Conservation (phyloP, 1,140 invertebrate genomes). For the Anastatus disparis region DNA sequence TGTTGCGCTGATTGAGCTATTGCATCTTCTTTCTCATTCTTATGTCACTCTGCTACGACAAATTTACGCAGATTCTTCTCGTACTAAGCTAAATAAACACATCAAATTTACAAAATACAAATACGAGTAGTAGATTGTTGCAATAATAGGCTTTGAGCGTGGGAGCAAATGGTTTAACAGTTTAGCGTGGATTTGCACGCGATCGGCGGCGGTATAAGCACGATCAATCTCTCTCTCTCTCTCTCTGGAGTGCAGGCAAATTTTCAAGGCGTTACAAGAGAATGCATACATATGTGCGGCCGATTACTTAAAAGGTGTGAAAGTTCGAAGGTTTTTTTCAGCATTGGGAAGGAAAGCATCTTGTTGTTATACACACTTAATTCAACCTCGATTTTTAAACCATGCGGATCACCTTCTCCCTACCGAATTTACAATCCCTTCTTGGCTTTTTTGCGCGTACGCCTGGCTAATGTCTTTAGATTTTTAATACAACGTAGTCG, state of each 20-base stretch:
- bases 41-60: too few relatives aligned
- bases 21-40: too few relatives aligned
- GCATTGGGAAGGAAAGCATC: neutral
- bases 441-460: too few relatives aligned
- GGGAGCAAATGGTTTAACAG: neutral
- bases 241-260: neutral
- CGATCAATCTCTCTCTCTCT: too few relatives aligned
- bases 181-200: too few relatives aligned
- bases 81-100: too few relatives aligned
- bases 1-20: too few relatives aligned
- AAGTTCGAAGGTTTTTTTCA: conserved; percentile 38
- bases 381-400: conserved; percentile 6
- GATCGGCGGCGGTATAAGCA: too few relatives aligned
- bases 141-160: neutral
- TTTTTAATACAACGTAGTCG: too few relatives aligned
- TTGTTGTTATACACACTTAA: conserved; percentile 2
- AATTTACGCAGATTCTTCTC: too few relatives aligned
- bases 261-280: neutral
- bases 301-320: conserved; percentile 38
- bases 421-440: neutral
- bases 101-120: too few relatives aligned
- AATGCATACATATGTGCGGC: neutral
- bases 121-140: neutral
- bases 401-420: neutral
- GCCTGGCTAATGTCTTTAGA: too few relatives aligned